Base-by-base conservation (phyloP, 2,888 invertebrate species). In the Marasmarcha lunaedactyla region DNA sequence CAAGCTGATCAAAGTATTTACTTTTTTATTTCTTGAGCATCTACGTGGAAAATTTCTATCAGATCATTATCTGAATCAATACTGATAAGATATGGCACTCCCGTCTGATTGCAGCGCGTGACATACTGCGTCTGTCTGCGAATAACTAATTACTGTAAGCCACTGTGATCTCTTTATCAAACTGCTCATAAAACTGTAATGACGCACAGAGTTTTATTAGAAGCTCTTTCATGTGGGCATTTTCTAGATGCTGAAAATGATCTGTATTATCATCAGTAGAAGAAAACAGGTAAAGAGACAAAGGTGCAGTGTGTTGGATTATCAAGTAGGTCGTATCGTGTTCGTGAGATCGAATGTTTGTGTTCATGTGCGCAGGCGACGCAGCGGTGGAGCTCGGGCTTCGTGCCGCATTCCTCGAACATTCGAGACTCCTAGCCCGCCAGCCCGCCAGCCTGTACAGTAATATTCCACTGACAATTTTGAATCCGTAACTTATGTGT, bases 71-170 rank as follows among this genome's bases (percentile, higher is more conserved):
- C 71, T 65, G 37, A 49, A 55, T 60, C 45, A 50, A 40, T 40
- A n/a, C 46, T 64, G 74, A 76, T 76, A 74, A 79, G 77, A 76
- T 76, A 74, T 78, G 76, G 62, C 62, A 64, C 59, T 63, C 52
- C 55, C 49, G 51, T 52, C 51, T 51, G 42, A 55, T 50, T 49
- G 46, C 61, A 57, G 69, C 61, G 70, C 61, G 70, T 71, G 71
- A 72, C 65, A 59, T 71, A 64, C 61, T 51, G 56, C 57, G 58
- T 59, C 56, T 56, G 51, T 51, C 51, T 57, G 50, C 52, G 54
- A 58, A 57, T 55, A n/a, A n/a, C n/a, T n/a, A n/a, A n/a, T n/a
- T n/a, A n/a, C n/a, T n/a, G n/a, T n/a, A n/a, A n/a, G n/a, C n/a
- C n/a, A n/a, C n/a, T n/a, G 59, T 52, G 55, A 52, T 45, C 44